Evolutionary conservation across 2,888 invertebrate species (phyloP), one percentile per base, ranked within the genome.

Genomic region (Eupithecia tripunctaria): DNA sequence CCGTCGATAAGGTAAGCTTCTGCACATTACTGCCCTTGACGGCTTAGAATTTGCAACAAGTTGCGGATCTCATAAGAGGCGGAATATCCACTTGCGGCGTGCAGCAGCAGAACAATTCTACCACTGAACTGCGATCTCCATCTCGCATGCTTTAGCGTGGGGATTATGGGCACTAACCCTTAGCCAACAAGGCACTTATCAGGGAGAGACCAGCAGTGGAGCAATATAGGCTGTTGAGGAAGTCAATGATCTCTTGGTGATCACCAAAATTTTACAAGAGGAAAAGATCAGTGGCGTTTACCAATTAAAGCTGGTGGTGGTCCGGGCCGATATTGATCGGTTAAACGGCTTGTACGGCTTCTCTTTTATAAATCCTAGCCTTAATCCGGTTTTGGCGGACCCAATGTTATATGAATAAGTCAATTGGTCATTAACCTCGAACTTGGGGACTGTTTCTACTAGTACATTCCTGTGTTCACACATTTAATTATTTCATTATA

Each of bases 1-100:
- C 98, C 94, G 97, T 98, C 92, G 98, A 98, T 96, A 98, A 98
- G 98, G 98, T 98, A 95, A 95, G 63, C 0, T n/a, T n/a, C n/a
- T n/a, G n/a, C n/a, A n/a, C n/a, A n/a, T n/a, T n/a, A n/a, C n/a
- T n/a, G n/a, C n/a, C n/a, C n/a, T n/a, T n/a, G n/a, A n/a, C n/a
- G n/a, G n/a, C n/a, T n/a, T n/a, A n/a, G n/a, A n/a, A n/a, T n/a
- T n/a, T n/a, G n/a, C n/a, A n/a, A n/a, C n/a, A n/a, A n/a, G n/a
- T n/a, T n/a, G n/a, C n/a, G n/a, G n/a, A n/a, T n/a, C n/a, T n/a
- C n/a, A n/a, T n/a, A n/a, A n/a, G n/a, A n/a, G n/a, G n/a, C n/a
- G n/a, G n/a, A n/a, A n/a, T n/a, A n/a, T n/a, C n/a, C n/a, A n/a
- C n/a, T n/a, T n/a, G n/a, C n/a, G n/a, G n/a, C n/a, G n/a, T n/a